Evolutionary conservation across 2,797 vertebrate genomes (phyloP).

Genomic region (Onychomys torridus): DNA sequence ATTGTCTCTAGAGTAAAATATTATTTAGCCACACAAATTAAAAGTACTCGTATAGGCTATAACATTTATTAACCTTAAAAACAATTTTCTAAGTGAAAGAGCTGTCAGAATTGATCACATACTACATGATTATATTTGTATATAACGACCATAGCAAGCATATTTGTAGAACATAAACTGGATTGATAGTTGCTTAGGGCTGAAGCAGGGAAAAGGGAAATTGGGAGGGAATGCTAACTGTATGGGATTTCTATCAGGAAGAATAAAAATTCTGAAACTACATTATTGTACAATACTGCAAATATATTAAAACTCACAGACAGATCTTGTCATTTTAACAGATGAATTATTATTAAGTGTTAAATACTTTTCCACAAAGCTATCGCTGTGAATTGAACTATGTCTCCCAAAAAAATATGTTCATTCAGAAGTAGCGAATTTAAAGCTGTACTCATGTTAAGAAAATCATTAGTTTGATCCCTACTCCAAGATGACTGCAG

Average conservation of each 20-base stretch:
- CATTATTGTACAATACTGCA: constrained; percentile 26
- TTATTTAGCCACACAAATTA: not conserved
- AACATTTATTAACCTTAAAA: constrained; percentile 49
- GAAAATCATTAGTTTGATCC: not conserved
- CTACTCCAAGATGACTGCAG: not conserved
- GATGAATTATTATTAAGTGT: not conserved
- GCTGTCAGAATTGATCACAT: not conserved
- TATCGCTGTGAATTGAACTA: not conserved
- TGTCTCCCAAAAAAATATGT: not conserved
- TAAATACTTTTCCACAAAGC: constrained; percentile 51
- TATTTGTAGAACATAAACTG: constrained; percentile 16
- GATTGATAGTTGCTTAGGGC: constrained; percentile 1
- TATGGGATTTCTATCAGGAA: constrained; percentile 24
- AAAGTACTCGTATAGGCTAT: not conserved
- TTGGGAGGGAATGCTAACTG: not conserved
- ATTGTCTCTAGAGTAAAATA: not conserved
- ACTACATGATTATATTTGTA: not conserved
- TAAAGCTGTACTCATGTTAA: not conserved
- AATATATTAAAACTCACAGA: constrained; percentile 25
- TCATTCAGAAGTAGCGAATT: constrained; percentile 23
- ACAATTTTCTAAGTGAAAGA: constrained; percentile 53
- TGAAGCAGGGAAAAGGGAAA: not conserved
- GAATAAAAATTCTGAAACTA: constrained; percentile 47
- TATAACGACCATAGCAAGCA: not conserved
- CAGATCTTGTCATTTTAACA: not conserved